A percentile compares a stretch with the other conserved stretches of the same genome.
phyloP scores from a whole-genome alignment of 92 coral and sea anemone species.

The Umimayanthus chanpuru region DNA sequence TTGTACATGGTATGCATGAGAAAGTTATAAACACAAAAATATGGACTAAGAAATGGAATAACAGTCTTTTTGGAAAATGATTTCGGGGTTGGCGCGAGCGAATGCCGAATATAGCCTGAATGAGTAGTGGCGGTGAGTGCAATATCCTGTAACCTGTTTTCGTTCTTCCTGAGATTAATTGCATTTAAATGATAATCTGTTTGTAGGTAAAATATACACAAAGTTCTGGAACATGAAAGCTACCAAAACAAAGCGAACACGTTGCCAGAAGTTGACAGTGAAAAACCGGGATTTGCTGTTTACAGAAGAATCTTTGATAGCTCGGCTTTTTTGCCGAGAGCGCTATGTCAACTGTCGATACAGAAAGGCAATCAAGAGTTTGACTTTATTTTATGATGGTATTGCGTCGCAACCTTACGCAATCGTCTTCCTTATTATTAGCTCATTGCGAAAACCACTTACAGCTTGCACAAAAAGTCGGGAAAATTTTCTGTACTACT shows the following conservation, averaged over 20 bases:
- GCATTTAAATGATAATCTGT: constrained; percentile 78
- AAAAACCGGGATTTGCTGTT: constrained; percentile 58
- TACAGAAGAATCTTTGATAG: constrained; percentile 33
- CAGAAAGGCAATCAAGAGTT: constrained; percentile 19
- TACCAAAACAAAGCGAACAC: constrained; percentile 79
- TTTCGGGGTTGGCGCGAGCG: background rate
- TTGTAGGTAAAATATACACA: constrained; percentile 73
- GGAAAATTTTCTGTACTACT: constrained; percentile 58
- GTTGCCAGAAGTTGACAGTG: constrained; percentile 60
- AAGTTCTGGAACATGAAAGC: constrained; percentile 61
- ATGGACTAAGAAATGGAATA: background rate
- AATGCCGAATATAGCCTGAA: background rate
- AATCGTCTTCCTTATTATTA: constrained; percentile 56
- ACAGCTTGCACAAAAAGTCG: constrained; percentile 67
- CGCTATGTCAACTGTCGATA: constrained; percentile 17
- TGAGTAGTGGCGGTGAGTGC: background rate
- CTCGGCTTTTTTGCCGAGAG: background rate
- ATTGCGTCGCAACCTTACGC: constrained; percentile 67
- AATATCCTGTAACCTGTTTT: constrained; percentile 33
- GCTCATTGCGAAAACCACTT: constrained; percentile 51
- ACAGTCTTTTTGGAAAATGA: background rate
- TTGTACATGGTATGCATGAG: background rate
- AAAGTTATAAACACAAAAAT: background rate
- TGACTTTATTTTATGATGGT: constrained; percentile 55
- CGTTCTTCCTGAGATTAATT: constrained; percentile 63